Base-by-base conservation (phyloP, 2,888 invertebrate species). In the Chrysolina oricalcia region DNA sequence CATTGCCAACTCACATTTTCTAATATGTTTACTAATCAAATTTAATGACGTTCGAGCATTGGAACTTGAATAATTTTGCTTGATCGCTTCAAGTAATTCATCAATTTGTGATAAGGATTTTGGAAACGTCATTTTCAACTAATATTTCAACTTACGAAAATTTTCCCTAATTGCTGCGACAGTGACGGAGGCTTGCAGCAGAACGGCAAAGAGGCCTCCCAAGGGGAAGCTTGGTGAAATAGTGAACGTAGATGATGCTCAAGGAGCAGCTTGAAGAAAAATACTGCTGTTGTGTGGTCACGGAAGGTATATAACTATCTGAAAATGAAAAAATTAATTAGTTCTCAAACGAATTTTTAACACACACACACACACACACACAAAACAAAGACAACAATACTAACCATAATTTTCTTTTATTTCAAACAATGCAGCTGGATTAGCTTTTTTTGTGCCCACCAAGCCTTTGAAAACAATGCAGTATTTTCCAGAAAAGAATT, bases 121-220 rank as follows among this genome's bases (percentile, higher is more conserved):
- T 15, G 50, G 17, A 50, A 50, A 6, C n/a, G 19, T 9, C 17
- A 50, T 50, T 15, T 6, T 17, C n/a, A 27, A 27, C 27, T 27
- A 27, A 64, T 35, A 41, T 62, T 62, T 62, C 64, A 35, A 35
- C 35, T 41, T 64, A 64, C 41, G 13, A n/a, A 17, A 35, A 19
- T 64, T 17, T 21, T 62, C 11, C 21, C n/a, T 19, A 62, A 13
- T 10, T n/a, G 23, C 35, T 6, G 0, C 21, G 35, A 8, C n/a
- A 10, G 50, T 15, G 3, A n/a, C n/a, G n/a, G 48, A n/a, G 48
- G 48, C n/a, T 48, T 48, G 48, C 48, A n/a, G 48, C 48, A n/a
- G n/a, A n/a, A n/a, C n/a, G n/a, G n/a, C n/a, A n/a, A n/a, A 17
- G 8, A n/a, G 48, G 8, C 48, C n/a, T 15, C 19, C 17, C 50